Evolutionary conservation across 2,888 invertebrate species (phyloP).

Genomic region (Lingula anatina): DNA sequence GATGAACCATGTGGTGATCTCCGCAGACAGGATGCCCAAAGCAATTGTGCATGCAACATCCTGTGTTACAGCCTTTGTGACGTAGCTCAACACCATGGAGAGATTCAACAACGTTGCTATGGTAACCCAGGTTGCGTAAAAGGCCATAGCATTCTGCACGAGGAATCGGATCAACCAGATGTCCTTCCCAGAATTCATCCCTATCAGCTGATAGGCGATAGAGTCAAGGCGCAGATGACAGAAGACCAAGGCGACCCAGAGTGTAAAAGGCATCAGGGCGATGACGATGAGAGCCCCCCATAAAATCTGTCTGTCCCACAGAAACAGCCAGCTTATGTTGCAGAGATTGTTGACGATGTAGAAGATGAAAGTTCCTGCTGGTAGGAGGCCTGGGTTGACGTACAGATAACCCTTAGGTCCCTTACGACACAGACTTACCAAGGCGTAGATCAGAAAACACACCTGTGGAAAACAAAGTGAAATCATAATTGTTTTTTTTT

Average conservation of each 20-base stretch:
- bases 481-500: too few relatives aligned
- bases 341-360: conserved; percentile 23
- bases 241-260: conserved; percentile 17
- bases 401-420: conserved; percentile 27
- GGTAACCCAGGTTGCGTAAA: conserved; percentile 23
- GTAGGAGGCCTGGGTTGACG: conserved; percentile 24
- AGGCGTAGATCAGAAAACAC: conserved; percentile 32
- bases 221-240: conserved; percentile 15
- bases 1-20: conserved; percentile 19
- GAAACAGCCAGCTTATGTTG: conserved; percentile 36
- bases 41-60: conserved; percentile 14
- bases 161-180: conserved; percentile 22
- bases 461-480: too few relatives aligned
- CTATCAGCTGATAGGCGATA: conserved; percentile 9
- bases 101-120: conserved; percentile 23
- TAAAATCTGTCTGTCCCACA: conserved; percentile 30
- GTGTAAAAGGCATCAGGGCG: conserved; percentile 9
- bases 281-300: conserved; percentile 9
- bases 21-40: conserved; percentile 17
- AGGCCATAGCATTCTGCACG: conserved; percentile 22
- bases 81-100: conserved; percentile 18
- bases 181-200: conserved; percentile 8
- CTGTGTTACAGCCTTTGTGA: background rate
- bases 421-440: conserved; percentile 28
- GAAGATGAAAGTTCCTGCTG: conserved; percentile 23